A percentile compares a stretch with the other conserved stretches of the same genome.
Conservation (phyloP, 2,888 invertebrate genomes). For the Endomychus coccineus region DNA sequence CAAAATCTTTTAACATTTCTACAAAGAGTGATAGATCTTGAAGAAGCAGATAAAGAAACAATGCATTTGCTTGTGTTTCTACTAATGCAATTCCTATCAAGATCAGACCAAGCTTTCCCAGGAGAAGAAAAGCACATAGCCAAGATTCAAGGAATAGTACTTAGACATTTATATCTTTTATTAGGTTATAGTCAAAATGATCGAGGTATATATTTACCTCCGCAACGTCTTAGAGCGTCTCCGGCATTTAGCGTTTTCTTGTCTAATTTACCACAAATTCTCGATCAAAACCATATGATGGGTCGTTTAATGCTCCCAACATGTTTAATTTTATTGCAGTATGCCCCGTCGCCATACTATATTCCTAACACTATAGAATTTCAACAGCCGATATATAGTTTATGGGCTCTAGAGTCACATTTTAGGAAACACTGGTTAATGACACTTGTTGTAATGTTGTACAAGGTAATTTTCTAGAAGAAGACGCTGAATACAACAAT, state of each 20-base stretch:
- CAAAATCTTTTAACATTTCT: slow-evolving; percentile 69
- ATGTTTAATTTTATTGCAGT: slow-evolving; percentile 71
- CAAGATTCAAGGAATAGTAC: slow-evolving; percentile 77
- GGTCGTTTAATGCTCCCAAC: slow-evolving; percentile 84
- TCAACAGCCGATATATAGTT: slow-evolving; percentile 69
- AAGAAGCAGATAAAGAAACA: slow-evolving; percentile 92
- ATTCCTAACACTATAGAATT: slow-evolving; percentile 48
- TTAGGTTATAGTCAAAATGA: slow-evolving; percentile 91
- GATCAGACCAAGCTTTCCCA: slow-evolving; percentile 73
- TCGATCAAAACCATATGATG: slow-evolving; percentile 94
- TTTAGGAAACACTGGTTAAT: slow-evolving; percentile 88
- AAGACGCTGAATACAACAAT: slow-evolving; percentile 5
- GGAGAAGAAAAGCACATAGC: slow-evolving; percentile 76
- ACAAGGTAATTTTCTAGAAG: slow-evolving; percentile 62
- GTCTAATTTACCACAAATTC: slow-evolving; percentile 83
- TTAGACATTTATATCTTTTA: slow-evolving; percentile 85
- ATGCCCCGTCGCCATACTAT: slow-evolving; percentile 71
- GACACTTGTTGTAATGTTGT: slow-evolving; percentile 85
- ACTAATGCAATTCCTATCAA: slow-evolving; percentile 93
- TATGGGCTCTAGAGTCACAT: slow-evolving; percentile 83
- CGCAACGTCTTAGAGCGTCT: slow-evolving; percentile 77
- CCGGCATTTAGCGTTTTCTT: slow-evolving; percentile 95
- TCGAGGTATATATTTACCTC: slow-evolving; percentile 84
- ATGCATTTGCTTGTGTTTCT: slow-evolving; percentile 89
- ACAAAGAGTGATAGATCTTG: slow-evolving; percentile 84